These are phyloP conservation scores for Corythucha ciliata DNA, from an alignment of 2,888 invertebrate genomes.

Conservation along the genomic window DNA sequence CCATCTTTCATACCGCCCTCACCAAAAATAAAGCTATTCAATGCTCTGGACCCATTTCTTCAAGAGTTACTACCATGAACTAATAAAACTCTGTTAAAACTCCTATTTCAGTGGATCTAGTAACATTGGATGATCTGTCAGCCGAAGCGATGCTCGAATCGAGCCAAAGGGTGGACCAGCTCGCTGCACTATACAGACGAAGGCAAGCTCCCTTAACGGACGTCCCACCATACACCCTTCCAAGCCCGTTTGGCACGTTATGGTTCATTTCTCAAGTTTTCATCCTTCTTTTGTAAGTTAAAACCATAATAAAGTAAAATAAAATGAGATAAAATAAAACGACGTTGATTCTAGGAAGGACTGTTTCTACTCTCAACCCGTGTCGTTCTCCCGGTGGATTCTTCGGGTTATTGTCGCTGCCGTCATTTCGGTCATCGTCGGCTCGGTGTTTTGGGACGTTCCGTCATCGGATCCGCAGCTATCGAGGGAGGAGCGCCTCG, in stretches of 20 bases:
- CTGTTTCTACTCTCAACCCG: conserved; percentile 71
- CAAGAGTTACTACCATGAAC: no score
- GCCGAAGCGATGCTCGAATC: conserved; percentile 92
- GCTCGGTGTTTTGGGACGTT: conserved; percentile 84
- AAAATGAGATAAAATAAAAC: neutral
- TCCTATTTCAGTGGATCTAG: conserved; percentile 78
- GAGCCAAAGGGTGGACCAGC: conserved; percentile 80
- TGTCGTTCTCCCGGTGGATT: conserved; percentile 68
- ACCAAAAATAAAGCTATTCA: no score
- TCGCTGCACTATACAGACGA: conserved; percentile 70
- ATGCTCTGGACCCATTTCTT: no score
- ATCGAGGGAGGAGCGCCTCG: conserved; percentile 48
- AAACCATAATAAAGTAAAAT: no score
- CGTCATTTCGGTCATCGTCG: conserved; percentile 70
- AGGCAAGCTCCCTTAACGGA: conserved; percentile 55
- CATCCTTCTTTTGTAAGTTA: conserved; percentile 53
- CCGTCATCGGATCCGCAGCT: conserved; percentile 62
- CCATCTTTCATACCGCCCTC: no score
- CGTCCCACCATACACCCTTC: conserved; percentile 68
- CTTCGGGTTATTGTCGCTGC: conserved; percentile 69
- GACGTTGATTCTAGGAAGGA: conserved; percentile 45
- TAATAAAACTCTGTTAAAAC: no score
- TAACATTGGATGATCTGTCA: conserved; percentile 85
- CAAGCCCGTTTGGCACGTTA: conserved; percentile 55
- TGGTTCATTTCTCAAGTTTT: conserved; percentile 60